Base-by-base conservation (phyloP, 2,797 vertebrate genomes). In the Petrocephalus sullivani region DNA sequence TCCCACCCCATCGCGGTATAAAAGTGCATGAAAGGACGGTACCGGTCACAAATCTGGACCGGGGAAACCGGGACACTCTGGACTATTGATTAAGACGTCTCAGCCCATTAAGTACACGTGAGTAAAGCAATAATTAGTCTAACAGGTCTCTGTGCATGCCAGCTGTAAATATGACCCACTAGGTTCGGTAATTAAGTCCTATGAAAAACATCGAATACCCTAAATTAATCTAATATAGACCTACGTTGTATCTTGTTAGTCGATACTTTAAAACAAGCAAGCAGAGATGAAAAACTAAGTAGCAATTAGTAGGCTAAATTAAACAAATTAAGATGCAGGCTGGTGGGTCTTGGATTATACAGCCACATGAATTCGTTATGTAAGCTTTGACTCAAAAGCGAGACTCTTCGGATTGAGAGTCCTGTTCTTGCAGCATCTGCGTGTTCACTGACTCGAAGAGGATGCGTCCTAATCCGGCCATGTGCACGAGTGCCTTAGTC, bases 401-500 rank as follows among this genome's bases (percentile, higher is more conserved):
- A 53, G 46, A 84, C 7, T 23, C 21, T 84, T 84, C 28, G 21
- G 14, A 23, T 21, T 51, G 19, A 84, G 21, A 54, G 9, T 54
- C 14, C 19, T 37, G 7, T 58, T 60, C 49, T 67, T 41, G 37
- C 89, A 54, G 88, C 41, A n/a, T 1, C 37, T 19, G 21, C 1
- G 19, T 33, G 4, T 46, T 51, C 88, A 46, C 0, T 92, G 87
- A 93, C 28, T 10, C 91, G 84, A 87, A 94, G 91, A 97, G 98
- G 97, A 99, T 99, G 98, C 96, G 97, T 94, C 93, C 95, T 88
- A 97, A 96, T 94, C 94, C 96, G 94, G 92, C 95, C 89, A 94
- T 96, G 94, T 97, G 97, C 94, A 92, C 95, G 90, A 93, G 96
- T 95, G 96, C 97, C 89, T 95, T 98, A 90, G 93, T 96, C 91